Conservation (phyloP, 2,888 invertebrate species). For the Monochamus alternatus region DNA sequence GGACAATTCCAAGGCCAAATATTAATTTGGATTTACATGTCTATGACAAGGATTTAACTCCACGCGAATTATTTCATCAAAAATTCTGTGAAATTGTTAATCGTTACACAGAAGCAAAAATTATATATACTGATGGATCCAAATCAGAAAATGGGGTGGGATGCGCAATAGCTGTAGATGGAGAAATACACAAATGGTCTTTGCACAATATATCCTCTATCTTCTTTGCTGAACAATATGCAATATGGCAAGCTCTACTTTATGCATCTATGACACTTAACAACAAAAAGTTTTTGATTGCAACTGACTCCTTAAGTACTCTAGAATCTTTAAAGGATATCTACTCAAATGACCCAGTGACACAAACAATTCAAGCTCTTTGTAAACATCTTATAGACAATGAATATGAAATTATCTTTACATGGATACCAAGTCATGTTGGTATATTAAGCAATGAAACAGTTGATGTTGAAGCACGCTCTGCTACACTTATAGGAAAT, state of each 20-base stretch:
- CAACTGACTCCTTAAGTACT: not conserved
- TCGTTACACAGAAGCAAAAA: too few relatives aligned
- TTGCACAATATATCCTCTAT: not conserved
- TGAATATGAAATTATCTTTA: not conserved
- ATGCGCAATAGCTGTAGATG: not conserved
- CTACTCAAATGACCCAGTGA: too few relatives aligned
- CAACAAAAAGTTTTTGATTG: not conserved
- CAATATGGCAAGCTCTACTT: slow-evolving; percentile 20
- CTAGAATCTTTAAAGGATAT: too few relatives aligned
- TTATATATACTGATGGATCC: too few relatives aligned
- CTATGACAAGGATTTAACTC: too few relatives aligned
- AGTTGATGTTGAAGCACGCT: not conserved
- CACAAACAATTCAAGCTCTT: too few relatives aligned
- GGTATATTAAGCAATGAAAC: slow-evolving; percentile 13
- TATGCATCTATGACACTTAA: not conserved
- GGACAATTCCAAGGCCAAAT: too few relatives aligned
- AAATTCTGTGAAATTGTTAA: too few relatives aligned
- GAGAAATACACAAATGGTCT: not conserved
- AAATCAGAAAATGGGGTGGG: not conserved
- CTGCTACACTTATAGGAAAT: not conserved
- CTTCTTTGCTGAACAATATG: slow-evolving; percentile 4
- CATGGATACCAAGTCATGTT: slow-evolving; percentile 14
- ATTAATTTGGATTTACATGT: too few relatives aligned
- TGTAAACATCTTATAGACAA: too few relatives aligned
- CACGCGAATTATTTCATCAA: too few relatives aligned